phyloP scores from a whole-genome alignment of 2,797 vertebrate species.

The Urocyon cinereoargenteus region DNA sequence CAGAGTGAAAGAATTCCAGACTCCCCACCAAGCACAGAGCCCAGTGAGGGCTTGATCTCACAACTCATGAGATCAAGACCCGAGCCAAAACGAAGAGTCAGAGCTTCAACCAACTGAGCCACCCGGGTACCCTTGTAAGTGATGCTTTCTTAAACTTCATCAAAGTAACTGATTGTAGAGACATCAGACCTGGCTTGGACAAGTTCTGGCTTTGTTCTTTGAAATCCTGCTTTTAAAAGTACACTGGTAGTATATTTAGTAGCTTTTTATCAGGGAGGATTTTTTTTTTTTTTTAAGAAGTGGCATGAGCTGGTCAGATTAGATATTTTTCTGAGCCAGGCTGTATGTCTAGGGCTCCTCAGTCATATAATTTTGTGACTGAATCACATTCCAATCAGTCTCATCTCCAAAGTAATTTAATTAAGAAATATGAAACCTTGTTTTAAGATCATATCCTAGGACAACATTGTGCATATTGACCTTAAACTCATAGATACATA shows the following conservation, averaged over 20 bases:
- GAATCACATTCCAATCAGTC: neutral
- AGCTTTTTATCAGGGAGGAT: neutral
- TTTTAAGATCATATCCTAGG: constrained; percentile 26
- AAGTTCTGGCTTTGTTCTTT: neutral
- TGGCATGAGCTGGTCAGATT: neutral
- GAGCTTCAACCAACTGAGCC: neutral
- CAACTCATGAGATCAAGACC: neutral
- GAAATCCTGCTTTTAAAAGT: neutral
- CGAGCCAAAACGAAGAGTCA: neutral
- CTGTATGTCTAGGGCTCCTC: neutral
- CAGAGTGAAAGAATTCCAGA: neutral
- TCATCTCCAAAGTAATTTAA: neutral
- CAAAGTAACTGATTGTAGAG: neutral
- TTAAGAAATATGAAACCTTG: neutral
- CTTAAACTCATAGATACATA: neutral
- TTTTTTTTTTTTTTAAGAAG: neutral
- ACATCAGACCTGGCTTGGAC: neutral
- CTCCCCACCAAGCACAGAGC: neutral
- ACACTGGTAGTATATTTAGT: neutral
- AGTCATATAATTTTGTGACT: neutral
- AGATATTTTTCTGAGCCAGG: neutral
- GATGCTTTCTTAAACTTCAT: constrained; percentile 30
- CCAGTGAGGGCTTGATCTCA: neutral
- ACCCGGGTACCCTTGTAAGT: neutral
- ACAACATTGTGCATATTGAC: neutral